Evolutionary conservation across 2,888 invertebrate species (phyloP), one percentile per base, ranked within the genome.

Genomic region (Lamellibrachia satsuma): DNA sequence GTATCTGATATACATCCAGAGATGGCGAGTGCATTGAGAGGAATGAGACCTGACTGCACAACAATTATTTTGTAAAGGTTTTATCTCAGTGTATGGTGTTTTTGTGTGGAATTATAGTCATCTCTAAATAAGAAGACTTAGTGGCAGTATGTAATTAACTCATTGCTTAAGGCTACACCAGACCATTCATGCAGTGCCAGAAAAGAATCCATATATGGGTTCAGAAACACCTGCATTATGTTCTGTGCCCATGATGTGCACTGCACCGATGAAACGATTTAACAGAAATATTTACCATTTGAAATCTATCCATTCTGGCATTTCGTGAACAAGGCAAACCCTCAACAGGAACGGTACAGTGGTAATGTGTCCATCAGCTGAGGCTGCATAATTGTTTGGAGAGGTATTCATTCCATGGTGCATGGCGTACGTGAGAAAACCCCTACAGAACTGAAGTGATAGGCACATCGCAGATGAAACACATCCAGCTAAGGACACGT

Each of bases 261-360:
- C 1, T 39, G 39, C 39, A 39, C 39, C 39, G 39, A 39, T 39
- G 39, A 39, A 39, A 39, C 39, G 39, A 39, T 3, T 55, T 55
- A 9, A 9, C 55, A 55, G 1, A 7, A 55, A 7, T 55, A 55
- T 55, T 75, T 75, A 75, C 75, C 75, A 75, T 75, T 75, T 75
- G 22, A 75, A 75, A 75, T 75, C 75, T 75, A 75, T 75, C 75
- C 75, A 75, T 11, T 75, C 75, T 75, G 75, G 15, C 75, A 75
- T 75, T 75, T 75, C 22, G 22, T 75, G 75, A 75, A 75, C 75
- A 75, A 75, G 75, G 75, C 75, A n/a, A 75, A 75, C 75, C 75
- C n/a, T 75, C 75, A 75, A 15, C 75, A 75, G 75, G 22, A 75
- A 75, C n/a, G 75, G 75, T n/a, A 75, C 75, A 22, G 75, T 75